Evolutionary conservation across 2,888 invertebrate genomes (phyloP), one percentile per base, ranked within the genome.

Genomic region (Calameuta pallipes): DNA sequence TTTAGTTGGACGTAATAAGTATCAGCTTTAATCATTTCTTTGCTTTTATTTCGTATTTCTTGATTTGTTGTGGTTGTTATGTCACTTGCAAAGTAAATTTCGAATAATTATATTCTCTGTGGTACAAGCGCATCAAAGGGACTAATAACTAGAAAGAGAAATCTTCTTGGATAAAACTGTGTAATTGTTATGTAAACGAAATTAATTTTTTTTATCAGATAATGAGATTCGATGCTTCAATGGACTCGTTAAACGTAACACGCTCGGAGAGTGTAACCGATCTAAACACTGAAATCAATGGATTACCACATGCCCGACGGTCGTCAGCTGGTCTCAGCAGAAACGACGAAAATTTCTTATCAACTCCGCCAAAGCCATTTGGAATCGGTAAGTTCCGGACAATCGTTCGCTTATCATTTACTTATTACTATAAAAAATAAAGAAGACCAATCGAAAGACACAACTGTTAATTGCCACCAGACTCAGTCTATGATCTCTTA

Each of bases 251-350:
- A 82, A 95, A 95, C 75, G 95, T 96, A 83, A 95, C 94, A 31
- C 94, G 97, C 56, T 97, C 97, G 37, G 97, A 97, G 90, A 97
- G 97, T 90, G 96, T 97, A 85, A 96, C 95, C 33, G 97, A 97
- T 92, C 92, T 97, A 23, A 96, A 95, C 87, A 95, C 95, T 82
- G 96, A 96, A 81, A 90, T 93, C 75, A 89, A 86, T 77, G 89
- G 87, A 69, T 74, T 89, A 69, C 86, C 88, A 3, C 88, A 90
- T 81, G 83, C 88, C 4, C 83, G 90, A 11, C 85, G 90, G 37
- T 86, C 91, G 23, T 89, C 90, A 6, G 82, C 87, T 4, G 89
- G 89, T 30, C 90, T 90, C 77, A 76, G 88, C 71, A 90, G 89
- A 75, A 89, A 86, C 86, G 92, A 89, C 75, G 92, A 92, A 83